Evolutionary conservation across 2,797 vertebrate genomes (phyloP).

Genomic region (Dromococcyx pavoninus): DNA sequence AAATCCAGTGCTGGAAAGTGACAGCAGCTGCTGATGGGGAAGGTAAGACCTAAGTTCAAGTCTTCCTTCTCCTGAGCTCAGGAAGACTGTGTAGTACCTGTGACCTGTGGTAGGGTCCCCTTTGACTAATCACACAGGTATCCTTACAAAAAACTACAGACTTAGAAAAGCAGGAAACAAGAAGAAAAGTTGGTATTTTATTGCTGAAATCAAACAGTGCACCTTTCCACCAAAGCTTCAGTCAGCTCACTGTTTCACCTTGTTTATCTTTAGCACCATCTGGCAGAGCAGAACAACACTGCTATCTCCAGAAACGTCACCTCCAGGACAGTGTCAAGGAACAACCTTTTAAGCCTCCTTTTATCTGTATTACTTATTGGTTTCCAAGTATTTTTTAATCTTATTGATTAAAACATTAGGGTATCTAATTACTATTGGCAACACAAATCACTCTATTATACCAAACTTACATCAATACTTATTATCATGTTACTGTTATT

Average conservation of each 20-base stretch:
- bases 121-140: background rate
- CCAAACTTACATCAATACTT: background rate
- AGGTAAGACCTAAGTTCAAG: background rate
- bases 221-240: background rate
- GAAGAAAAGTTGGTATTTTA: background rate
- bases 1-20: background rate
- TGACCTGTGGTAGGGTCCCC: background rate
- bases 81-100: background rate
- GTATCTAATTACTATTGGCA: background rate
- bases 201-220: background rate
- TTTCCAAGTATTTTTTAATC: background rate
- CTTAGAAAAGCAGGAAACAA: background rate
- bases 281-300: background rate
- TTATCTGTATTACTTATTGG: background rate
- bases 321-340: background rate
- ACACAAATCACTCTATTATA: background rate
- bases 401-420: constrained; percentile 7
- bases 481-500: background rate
- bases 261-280: background rate
- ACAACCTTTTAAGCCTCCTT: background rate
- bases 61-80: background rate
- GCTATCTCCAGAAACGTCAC: background rate
- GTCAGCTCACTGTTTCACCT: background rate
- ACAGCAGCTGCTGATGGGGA: background rate
- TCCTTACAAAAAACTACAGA: background rate